Evolutionary conservation across 1,140 invertebrate genomes (phyloP).

Genomic region (Oreohelix idahoensis): DNA sequence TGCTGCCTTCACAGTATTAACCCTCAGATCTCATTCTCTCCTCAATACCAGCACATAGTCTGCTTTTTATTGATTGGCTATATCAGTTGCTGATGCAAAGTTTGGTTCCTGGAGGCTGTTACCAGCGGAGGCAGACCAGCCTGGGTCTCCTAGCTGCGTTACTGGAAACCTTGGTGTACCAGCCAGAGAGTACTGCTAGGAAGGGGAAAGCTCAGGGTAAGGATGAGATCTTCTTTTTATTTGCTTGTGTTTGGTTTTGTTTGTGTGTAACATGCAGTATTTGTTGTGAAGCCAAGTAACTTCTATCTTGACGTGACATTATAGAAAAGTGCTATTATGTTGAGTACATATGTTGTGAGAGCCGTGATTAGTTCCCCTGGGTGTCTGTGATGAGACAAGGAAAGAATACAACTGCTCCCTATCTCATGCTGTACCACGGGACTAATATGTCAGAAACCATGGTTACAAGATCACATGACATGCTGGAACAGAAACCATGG

Average conservation of each 20-base stretch:
- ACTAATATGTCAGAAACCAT: too few relatives aligned
- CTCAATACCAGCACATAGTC: background rate
- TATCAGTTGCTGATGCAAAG: slow-evolving; percentile 73
- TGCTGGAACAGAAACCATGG: too few relatives aligned
- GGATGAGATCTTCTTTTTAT: background rate
- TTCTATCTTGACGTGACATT: too few relatives aligned
- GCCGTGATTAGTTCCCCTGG: too few relatives aligned
- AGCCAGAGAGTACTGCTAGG: slow-evolving; percentile 26
- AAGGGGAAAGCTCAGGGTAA: slow-evolving; percentile 46
- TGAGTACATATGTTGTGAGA: background rate
- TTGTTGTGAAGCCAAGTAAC: too few relatives aligned
- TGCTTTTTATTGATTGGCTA: slow-evolving; percentile 74
- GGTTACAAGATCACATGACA: too few relatives aligned
- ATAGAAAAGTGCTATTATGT: background rate
- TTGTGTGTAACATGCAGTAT: too few relatives aligned
- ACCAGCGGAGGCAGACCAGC: slow-evolving; percentile 73
- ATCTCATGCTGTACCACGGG: too few relatives aligned
- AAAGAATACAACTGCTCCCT: too few relatives aligned
- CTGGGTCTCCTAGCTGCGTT: slow-evolving; percentile 61
- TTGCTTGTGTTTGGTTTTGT: too few relatives aligned
- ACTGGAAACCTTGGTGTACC: slow-evolving; percentile 53
- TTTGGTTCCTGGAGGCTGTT: slow-evolving; percentile 75
- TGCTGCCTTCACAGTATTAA: too few relatives aligned
- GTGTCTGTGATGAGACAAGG: too few relatives aligned
- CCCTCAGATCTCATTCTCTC: background rate